A percentile compares a stretch with the other conserved stretches of the same genome.
Conservation (phyloP, 2,888 invertebrate genomes). For the Rambutsinella grinnellia region DNA sequence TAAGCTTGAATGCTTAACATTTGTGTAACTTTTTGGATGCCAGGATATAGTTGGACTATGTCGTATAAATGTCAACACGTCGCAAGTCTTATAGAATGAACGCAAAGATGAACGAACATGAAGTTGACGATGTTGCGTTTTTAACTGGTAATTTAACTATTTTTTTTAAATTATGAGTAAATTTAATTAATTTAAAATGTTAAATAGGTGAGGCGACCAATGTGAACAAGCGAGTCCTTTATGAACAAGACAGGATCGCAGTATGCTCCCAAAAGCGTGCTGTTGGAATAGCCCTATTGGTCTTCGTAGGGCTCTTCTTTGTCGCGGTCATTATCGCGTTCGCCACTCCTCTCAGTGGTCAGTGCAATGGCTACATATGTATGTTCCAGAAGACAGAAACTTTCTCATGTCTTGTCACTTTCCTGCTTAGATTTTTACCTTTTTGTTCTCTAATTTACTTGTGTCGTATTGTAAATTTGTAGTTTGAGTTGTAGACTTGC, state of each 20-base stretch:
- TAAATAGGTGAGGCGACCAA: slow-evolving; percentile 62
- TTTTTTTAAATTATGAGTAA: slow-evolving; percentile 21
- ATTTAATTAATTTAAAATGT: slow-evolving; percentile 25
- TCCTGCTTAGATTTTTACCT: slow-evolving; percentile 6
- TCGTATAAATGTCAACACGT: slow-evolving; percentile 58
- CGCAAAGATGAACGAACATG: slow-evolving; percentile 84
- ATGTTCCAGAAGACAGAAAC: slow-evolving; percentile 26
- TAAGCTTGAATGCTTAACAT: no score
- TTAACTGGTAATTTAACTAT: slow-evolving; percentile 79
- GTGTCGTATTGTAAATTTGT: no score
- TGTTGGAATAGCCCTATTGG: slow-evolving; percentile 82
- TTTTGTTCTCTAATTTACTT: background rate
- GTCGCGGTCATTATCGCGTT: slow-evolving; percentile 91
- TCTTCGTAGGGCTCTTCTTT: slow-evolving; percentile 84
- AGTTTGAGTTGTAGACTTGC: background rate
- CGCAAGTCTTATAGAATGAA: slow-evolving; percentile 59
- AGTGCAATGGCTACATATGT: slow-evolving; percentile 51
- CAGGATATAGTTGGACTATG: slow-evolving; percentile 38
- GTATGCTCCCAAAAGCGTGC: slow-evolving; percentile 90
- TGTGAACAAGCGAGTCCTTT: slow-evolving; percentile 77
- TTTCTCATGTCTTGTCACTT: slow-evolving; percentile 30
- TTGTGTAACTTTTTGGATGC: no score
- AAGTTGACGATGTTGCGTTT: slow-evolving; percentile 93
- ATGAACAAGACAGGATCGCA: slow-evolving; percentile 83
- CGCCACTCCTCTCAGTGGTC: slow-evolving; percentile 79